Conservation (phyloP, 2,888 invertebrate genomes). For the Tetragonisca angustula region DNA sequence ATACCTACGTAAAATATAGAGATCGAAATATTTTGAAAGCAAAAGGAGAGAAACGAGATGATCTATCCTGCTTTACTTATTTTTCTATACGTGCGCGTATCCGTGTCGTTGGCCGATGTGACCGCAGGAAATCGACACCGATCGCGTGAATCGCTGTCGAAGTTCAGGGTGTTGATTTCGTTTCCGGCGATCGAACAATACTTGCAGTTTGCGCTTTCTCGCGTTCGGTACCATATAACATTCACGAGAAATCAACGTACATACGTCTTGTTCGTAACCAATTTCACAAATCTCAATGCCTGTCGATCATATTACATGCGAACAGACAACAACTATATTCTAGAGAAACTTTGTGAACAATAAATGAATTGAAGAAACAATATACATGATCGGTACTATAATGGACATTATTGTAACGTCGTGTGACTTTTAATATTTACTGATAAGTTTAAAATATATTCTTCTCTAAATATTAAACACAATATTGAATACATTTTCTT, state of each 20-base stretch:
- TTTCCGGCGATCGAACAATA: conserved; percentile 51
- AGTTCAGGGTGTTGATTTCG: conserved; percentile 56
- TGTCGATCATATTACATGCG: neutral
- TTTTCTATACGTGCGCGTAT: conserved; percentile 37
- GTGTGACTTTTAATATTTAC: no score
- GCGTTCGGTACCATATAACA: conserved; percentile 41
- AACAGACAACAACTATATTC: neutral
- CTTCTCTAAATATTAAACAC: no score
- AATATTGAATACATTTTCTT: no score
- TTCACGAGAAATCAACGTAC: conserved; percentile 2
- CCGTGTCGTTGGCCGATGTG: conserved; percentile 33
- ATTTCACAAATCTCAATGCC: neutral
- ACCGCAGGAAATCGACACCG: conserved; percentile 52
- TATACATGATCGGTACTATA: no score
- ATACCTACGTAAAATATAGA: neutral
- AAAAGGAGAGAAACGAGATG: neutral
- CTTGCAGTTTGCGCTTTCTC: conserved; percentile 44
- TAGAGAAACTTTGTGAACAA: no score
- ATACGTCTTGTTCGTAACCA: neutral
- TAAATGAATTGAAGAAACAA: neutral
- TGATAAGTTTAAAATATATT: no score
- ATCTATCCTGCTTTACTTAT: conserved; percentile 3
- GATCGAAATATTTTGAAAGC: neutral
- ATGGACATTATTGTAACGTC: neutral
- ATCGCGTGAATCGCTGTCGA: conserved; percentile 51